phyloP scores from a whole-genome alignment of 1,140 invertebrate genomes.

The Lasioglossum albipes region DNA sequence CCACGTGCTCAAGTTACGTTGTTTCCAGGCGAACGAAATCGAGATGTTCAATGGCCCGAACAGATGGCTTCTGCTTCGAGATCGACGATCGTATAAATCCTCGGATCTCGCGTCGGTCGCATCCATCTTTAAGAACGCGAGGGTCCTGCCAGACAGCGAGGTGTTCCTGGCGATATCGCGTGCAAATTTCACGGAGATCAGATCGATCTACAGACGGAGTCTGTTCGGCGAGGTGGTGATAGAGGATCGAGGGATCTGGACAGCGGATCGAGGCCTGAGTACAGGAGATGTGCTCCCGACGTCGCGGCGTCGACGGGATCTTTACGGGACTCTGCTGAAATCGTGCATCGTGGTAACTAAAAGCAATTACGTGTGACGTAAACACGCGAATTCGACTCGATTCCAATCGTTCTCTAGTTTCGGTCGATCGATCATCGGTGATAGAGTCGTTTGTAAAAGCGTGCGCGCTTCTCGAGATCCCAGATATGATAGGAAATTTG shows the following conservation, averaged over 20 bases:
- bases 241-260: slow-evolving; percentile 68
- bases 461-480: too few relatives aligned
- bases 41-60: slow-evolving; percentile 62
- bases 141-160: slow-evolving; percentile 68
- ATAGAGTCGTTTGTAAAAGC: neutral
- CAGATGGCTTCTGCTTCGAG: slow-evolving; percentile 69
- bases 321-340: slow-evolving; percentile 61
- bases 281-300: slow-evolving; percentile 26
- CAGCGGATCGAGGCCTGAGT: slow-evolving; percentile 38
- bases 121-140: slow-evolving; percentile 45
- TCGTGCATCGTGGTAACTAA: slow-evolving; percentile 69
- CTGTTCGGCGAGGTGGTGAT: slow-evolving; percentile 38
- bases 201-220: slow-evolving; percentile 66
- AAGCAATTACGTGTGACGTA: too few relatives aligned
- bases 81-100: slow-evolving; percentile 21
- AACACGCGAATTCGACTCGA: neutral
- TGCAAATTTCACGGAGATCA: slow-evolving; percentile 41
- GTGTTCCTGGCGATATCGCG: slow-evolving; percentile 48
- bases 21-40: slow-evolving; percentile 56
- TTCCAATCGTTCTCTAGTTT: too few relatives aligned
- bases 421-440: neutral
- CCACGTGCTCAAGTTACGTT: neutral
- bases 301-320: slow-evolving; percentile 63
- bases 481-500: neutral
- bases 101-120: slow-evolving; percentile 2